Base-by-base conservation (phyloP, 2,797 vertebrate species). In the Centropyge bicolor region DNA sequence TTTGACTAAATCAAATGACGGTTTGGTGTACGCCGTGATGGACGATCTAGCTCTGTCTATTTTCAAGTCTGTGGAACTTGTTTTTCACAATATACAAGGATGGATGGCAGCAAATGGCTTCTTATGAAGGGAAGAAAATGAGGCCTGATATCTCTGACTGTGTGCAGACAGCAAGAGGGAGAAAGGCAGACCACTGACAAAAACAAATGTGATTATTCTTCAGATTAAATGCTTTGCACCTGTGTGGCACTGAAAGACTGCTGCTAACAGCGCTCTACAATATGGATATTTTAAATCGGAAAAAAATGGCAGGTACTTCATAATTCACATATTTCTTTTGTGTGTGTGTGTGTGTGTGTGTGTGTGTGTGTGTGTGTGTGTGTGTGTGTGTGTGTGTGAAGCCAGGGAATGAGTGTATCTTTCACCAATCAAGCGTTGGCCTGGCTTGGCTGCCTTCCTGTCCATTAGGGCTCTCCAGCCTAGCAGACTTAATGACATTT, bases 401-500 rank as follows among this genome's bases (percentile, higher is more conserved):
- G 27, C 40, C 38, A 13, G 31, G 4, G 6, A 60, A 69, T 74
- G 19, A 82, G 64, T 76, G 62, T 70, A 82, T 84, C 67, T 81
- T 82, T 76, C 61, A 75, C 74, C 40, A 72, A 56, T 81, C 70
- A 71, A 67, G 24, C 49, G 4, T 51, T 31, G 64, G 24, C 62
- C 51, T 75, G 48, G 22, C 61, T 38, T 80, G 54, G 74, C 45
- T 35, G 64, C 11, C 43, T 75, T 80, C 70, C 80, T 65, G 45
- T 77, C 74, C 74, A 80, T 74, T 73, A 76, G 22, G 64, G 24
- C 60, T 52, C 55, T 83, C 40, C 67, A 83, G 77, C 46, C 64
- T 70, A 46, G 69, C 63, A 3, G 31, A 83, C 65, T 69, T 89
- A 84, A 91, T 78, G 69, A 78, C 57, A 76, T 88, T 74, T 79